Percentiles rank a stretch among this genome's conserved stretches.
phyloP scores from a whole-genome alignment of 2,797 vertebrate species.

The Clarias fuscus region DNA sequence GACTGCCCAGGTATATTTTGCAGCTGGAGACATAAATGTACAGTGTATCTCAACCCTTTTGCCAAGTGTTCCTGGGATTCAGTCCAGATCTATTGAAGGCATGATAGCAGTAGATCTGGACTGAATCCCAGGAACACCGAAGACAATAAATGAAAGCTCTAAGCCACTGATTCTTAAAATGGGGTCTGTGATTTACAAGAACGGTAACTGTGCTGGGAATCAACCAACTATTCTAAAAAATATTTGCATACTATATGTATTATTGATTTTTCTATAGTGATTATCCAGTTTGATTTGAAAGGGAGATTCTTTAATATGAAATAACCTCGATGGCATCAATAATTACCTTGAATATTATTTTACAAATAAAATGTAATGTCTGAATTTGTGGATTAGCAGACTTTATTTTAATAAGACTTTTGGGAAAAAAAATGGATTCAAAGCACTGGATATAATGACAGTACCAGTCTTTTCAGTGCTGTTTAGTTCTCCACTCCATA shows the following conservation, averaged over 20 bases:
- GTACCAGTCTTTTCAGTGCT: constrained; percentile 51
- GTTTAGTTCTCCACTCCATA: constrained; percentile 65
- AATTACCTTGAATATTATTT: too few relatives aligned
- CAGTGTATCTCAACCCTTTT: neutral
- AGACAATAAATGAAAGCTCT: neutral
- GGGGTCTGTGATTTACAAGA: neutral
- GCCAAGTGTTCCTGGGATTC: neutral
- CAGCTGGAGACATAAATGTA: neutral
- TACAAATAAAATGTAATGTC: neutral
- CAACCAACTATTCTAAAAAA: neutral
- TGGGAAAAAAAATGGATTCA: neutral
- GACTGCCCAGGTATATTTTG: neutral
- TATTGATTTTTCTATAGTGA: neutral
- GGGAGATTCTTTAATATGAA: neutral
- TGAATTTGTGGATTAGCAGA: neutral
- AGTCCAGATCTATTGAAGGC: neutral
- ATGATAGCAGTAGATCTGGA: too few relatives aligned
- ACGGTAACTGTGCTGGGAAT: neutral
- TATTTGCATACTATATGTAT: neutral
- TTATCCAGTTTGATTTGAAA: neutral
- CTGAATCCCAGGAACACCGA: too few relatives aligned
- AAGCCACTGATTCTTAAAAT: neutral
- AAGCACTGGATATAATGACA: neutral
- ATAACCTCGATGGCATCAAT: neutral
- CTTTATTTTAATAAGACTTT: neutral